Evolutionary conservation across 2,113 vertebrate species (phyloP), one percentile per base, ranked within the genome.

Genomic region (Paramisgurnus dabryanus): DNA sequence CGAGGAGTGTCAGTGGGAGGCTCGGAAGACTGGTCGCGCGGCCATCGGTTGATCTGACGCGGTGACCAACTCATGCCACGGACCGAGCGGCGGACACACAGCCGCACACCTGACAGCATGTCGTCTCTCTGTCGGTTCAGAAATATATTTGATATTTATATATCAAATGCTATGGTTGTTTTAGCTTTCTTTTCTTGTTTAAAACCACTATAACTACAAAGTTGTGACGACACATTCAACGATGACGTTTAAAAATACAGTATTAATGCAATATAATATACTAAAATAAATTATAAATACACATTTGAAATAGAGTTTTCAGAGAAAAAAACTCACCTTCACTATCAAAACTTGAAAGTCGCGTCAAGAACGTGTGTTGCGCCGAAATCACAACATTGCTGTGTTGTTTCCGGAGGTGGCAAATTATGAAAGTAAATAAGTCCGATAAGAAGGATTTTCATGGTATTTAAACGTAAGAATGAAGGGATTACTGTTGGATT

Each of bases 31-130:
- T 90, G 88, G 11, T 43, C 69, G 73, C 73, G 85, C 78, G 86
- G 89, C 86, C 88, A 88, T 69, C 80, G 85, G 82, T 87, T 91
- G 86, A 90, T 87, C 65, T 88, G 87, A 18, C 86, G 85, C 39
- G 88, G 85, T 11, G 82, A 86, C 83, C 76, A 90, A 58, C 83
- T 85, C 63, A 91, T 81, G 69, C 73, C 67, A 69, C 82, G 78
- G 50, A 13, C 75, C 15, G 27, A 22, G 47, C 8, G 27, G 85
- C 79, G 50, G 43, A 67, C 40, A 81, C 83, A 88, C 78, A 80
- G 63, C 85, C 63, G 83, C 66, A 85, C 27, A 70, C 82, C 80
- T 6, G 75, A 77, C 18, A 82, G 85, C 90, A 92, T 90, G 79
- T 85, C 85, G 72, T 86, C 64, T 39, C 80, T 40, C 82, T 81